These are phyloP conservation scores for Cephalophus harveyi DNA, from an alignment of 2,113 vertebrate species.

Conservation along the genomic window DNA sequence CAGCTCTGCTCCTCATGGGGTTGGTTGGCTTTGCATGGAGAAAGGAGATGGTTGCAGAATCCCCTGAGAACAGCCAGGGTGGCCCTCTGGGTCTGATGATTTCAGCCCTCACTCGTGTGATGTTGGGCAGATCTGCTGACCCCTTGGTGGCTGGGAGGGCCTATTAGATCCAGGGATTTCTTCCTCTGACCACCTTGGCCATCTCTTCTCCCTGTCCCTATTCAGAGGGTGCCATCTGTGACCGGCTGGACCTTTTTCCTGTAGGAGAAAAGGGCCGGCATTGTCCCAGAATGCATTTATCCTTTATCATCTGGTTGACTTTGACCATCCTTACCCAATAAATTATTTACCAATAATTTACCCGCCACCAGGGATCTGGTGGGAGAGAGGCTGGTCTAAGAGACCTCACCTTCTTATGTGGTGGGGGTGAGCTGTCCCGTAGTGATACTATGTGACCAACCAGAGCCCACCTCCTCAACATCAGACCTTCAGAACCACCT, in stretches of 20 bases:
- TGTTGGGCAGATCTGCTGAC: background rate
- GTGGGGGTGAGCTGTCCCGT: background rate
- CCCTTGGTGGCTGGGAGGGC: background rate
- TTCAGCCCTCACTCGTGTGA: background rate
- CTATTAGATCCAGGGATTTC: background rate
- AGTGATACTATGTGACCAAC: background rate
- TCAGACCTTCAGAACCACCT: background rate
- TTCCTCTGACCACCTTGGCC: background rate
- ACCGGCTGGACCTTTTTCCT: background rate
- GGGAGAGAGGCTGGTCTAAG: background rate
- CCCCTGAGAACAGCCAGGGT: background rate
- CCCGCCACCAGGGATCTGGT: background rate
- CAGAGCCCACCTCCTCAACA: fast-evolving
- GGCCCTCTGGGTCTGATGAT: background rate
- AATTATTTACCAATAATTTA: background rate
- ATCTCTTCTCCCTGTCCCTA: background rate
- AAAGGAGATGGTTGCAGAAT: background rate
- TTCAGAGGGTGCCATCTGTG: background rate
- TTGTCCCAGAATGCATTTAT: background rate
- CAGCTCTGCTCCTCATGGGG: background rate
- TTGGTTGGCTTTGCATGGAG: background rate
- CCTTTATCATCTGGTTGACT: background rate
- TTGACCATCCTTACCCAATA: background rate
- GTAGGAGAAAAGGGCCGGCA: background rate
- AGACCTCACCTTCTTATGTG: background rate